Percentiles rank a stretch among this genome's conserved stretches.
These are phyloP conservation scores for Lagenorhynchus albirostris DNA, from an alignment of 2,113 vertebrate genomes.

Conservation along the genomic window DNA sequence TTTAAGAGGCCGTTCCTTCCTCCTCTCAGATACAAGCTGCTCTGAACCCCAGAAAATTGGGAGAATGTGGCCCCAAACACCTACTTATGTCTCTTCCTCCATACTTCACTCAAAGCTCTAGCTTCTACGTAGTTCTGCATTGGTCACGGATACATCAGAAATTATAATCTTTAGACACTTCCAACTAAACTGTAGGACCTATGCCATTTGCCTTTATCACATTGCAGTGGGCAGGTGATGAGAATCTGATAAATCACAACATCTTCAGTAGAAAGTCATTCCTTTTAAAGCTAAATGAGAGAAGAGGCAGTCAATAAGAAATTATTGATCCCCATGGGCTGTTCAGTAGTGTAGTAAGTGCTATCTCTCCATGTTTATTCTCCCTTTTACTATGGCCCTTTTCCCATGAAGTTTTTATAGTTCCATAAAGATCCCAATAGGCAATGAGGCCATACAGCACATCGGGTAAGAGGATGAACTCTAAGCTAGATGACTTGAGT, in stretches of 20 bases:
- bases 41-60: not conserved
- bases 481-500: not conserved
- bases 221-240: not conserved
- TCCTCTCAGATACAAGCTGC: not conserved
- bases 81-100: not conserved
- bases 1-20: not conserved
- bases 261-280: slow-evolving; percentile 18
- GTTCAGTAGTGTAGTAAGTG: slow-evolving; percentile 12
- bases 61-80: not conserved
- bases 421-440: not conserved
- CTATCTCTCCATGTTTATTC: not conserved
- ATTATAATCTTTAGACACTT: not conserved
- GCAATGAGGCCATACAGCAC: not conserved
- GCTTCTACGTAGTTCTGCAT: not conserved
- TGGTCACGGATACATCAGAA: not conserved
- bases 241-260: slow-evolving; percentile 38
- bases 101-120: not conserved
- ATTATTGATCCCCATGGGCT: slow-evolving; percentile 24
- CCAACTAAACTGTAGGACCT: not conserved
- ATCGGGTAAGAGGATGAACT: not conserved
- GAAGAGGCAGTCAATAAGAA: slow-evolving; percentile 33
- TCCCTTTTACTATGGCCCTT: not conserved
- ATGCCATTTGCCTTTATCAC: not conserved
- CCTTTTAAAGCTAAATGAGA: slow-evolving; percentile 49
- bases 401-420: slow-evolving; percentile 9